Evolutionary conservation across 2,113 vertebrate species (phyloP).

Genomic region (Trematomus loennbergii): DNA sequence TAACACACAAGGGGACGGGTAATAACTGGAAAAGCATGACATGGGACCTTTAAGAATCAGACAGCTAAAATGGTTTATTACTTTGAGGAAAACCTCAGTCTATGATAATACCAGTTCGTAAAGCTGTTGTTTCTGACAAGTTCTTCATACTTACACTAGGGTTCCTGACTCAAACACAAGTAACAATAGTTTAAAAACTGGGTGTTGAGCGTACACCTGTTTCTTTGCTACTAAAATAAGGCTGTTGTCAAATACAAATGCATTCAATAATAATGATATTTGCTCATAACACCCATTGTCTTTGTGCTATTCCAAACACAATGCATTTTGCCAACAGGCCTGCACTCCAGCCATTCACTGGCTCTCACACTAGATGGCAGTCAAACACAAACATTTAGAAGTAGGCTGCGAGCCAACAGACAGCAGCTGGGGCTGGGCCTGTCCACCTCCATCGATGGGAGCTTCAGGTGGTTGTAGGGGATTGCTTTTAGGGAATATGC

Average conservation of each 20-base stretch:
- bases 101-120: neutral
- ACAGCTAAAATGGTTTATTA: neutral
- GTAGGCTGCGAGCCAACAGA: neutral
- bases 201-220: neutral
- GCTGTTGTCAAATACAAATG: neutral
- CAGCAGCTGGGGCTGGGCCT: neutral
- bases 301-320: neutral
- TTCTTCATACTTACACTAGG: neutral
- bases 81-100: neutral
- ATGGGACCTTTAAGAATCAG: too few species aligned
- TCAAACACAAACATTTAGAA: constrained; percentile 53
- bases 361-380: constrained; percentile 73
- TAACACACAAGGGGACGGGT: too few species aligned
- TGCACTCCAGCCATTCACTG: neutral
- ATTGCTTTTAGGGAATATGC: constrained; percentile 10
- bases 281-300: neutral
- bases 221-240: neutral
- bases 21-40: too few species aligned
- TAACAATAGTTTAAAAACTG: neutral
- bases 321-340: neutral
- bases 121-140: neutral
- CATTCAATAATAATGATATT: neutral
- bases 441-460: neutral
- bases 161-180: neutral
- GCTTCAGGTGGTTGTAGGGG: constrained; percentile 2